These are phyloP conservation scores for Bucco capensis DNA, from an alignment of 2,113 vertebrate genomes.

Conservation along the genomic window DNA sequence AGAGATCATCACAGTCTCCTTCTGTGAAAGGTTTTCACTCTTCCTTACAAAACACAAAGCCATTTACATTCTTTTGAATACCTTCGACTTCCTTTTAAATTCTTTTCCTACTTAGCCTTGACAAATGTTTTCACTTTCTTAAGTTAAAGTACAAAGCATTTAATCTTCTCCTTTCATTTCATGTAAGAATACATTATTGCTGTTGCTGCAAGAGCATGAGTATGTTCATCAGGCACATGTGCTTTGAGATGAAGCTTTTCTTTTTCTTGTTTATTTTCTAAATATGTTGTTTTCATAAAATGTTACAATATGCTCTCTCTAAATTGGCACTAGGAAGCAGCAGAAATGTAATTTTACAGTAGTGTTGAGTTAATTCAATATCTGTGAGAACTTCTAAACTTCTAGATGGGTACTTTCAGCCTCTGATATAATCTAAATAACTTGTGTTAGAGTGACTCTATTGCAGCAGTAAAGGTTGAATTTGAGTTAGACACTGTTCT, in stretches of 20 bases:
- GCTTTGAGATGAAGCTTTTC: not conserved
- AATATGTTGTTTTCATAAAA: not conserved
- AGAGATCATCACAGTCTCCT: conserved; percentile 59
- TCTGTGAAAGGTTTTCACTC: conserved; percentile 70
- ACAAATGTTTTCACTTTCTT: conserved; percentile 41
- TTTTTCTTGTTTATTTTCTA: conserved; percentile 1
- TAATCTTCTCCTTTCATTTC: conserved; percentile 40
- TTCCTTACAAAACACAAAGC: conserved; percentile 64
- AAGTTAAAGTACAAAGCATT: conserved; percentile 37
- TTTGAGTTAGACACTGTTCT: not conserved
- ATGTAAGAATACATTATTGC: not conserved
- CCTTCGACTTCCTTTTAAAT: conserved; percentile 58
- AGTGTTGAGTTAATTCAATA: not conserved
- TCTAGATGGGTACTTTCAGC: not conserved
- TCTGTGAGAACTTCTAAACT: not conserved
- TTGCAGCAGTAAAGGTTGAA: not conserved
- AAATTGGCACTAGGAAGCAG: not conserved
- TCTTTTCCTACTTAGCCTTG: conserved; percentile 55
- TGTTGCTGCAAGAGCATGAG: conserved; percentile 11
- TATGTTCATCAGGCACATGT: not conserved
- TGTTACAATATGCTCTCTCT: not conserved
- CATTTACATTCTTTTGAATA: conserved; percentile 75
- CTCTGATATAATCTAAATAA: not conserved
- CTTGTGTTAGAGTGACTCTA: not conserved
- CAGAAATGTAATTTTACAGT: not conserved